Evolutionary conservation across 2,888 invertebrate species (phyloP), one percentile per base, ranked within the genome.

Genomic region (Napeogenes inachia): DNA sequence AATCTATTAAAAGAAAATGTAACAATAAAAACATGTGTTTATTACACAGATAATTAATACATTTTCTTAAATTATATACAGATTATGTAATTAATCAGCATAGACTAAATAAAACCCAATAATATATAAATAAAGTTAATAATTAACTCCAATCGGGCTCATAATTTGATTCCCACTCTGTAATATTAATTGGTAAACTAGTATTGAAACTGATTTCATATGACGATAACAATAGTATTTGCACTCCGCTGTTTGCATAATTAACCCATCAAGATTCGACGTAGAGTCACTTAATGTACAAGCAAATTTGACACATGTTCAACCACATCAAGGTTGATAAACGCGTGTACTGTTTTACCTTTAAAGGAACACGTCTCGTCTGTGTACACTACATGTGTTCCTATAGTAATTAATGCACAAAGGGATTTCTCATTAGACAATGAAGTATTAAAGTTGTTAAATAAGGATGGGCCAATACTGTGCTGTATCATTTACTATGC

Each of bases 401-500:
- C 47, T 61, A 71, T 70, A 68, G 64, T 74, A 74, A 71, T 73
- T 74, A 71, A 74, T 72, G 70, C 70, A 70, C 73, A 74, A 71
- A 71, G 72, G 69, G 70, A 68, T 73, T 70, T 68, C 67, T 66
- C 64, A 71, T 70, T 68, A 69, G 63, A 60, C 66, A 65, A 71
- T 70, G 67, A 68, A 68, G 70, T 65, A 68, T 67, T 62, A 67
- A 68, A 63, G 30, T 50, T 50, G 50, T 10, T 30, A 21, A 50
- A 50, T 50, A 30, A 21, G 8, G 30, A 50, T 50, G 30, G 12
- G 30, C 12, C 50, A 30, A 30, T 50, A 50, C 50, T 21, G 10
- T 4, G 21, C n/a, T 21, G 21, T 30, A 30, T 30, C 21, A 42
- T 42, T 2, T 42, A 42, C 10, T 42, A 42, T 8, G 42, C 42